Conservation (phyloP, 1,140 invertebrate species). For the Leptoteleia sp. region DNA sequence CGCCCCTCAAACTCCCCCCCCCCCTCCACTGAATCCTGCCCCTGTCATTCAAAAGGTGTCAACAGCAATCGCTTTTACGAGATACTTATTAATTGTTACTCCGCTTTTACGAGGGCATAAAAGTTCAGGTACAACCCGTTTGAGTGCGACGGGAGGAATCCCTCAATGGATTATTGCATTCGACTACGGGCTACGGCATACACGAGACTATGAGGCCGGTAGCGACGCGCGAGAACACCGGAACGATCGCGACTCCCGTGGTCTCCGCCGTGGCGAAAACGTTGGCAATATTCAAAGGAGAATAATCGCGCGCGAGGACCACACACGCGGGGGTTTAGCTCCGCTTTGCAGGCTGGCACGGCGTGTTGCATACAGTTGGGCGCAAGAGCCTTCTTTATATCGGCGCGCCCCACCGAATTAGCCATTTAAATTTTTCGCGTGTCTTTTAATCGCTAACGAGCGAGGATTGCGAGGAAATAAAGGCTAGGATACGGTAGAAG, state of each 20-base stretch:
- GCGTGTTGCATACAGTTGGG: slow-evolving; percentile 70
- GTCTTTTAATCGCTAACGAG: slow-evolving; percentile 39
- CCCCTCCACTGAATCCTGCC: slow-evolving; percentile 68
- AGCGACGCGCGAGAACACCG: slow-evolving; percentile 38
- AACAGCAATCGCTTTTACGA: slow-evolving; percentile 81
- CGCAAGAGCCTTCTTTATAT: slow-evolving; percentile 47
- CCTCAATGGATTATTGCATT: slow-evolving; percentile 75
- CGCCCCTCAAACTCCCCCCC: slow-evolving; percentile 34
- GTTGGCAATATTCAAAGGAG: slow-evolving; percentile 32
- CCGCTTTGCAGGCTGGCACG: slow-evolving; percentile 57
- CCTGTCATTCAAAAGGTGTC: slow-evolving; percentile 81
- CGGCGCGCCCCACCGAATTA: slow-evolving; percentile 11
- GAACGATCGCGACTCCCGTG: slow-evolving; percentile 48
- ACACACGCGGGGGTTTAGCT: slow-evolving; percentile 67
- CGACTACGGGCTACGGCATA: slow-evolving; percentile 49
- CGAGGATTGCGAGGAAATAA: slow-evolving; percentile 39
- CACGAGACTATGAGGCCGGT: slow-evolving; percentile 55
- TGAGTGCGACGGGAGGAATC: slow-evolving; percentile 74
- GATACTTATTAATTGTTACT: slow-evolving; percentile 82
- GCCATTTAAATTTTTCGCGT: slow-evolving; percentile 41
- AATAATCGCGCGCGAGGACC: slow-evolving; percentile 50
- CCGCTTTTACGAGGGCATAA: slow-evolving; percentile 80
- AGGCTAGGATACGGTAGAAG: slow-evolving; percentile 21
- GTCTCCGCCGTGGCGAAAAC: too few species aligned
- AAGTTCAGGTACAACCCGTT: slow-evolving; percentile 79